These are phyloP conservation scores for Crotalus horridus DNA, from an alignment of 2,113 vertebrate species.

Conservation along the genomic window DNA sequence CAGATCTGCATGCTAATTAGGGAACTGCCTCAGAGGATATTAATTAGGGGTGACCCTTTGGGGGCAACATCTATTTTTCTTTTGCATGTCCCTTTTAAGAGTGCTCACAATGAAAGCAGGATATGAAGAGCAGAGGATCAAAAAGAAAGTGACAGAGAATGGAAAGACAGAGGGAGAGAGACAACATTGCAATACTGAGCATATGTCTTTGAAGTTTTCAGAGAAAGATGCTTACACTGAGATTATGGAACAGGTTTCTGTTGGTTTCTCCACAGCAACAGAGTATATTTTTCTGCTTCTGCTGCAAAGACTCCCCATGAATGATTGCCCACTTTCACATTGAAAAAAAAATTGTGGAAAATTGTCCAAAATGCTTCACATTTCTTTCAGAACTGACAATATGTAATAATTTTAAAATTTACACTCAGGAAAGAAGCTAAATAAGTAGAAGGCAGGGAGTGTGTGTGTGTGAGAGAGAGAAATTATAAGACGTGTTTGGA, in stretches of 20 bases:
- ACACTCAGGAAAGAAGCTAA: neutral
- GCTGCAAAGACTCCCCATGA: neutral
- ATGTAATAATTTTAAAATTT: neutral
- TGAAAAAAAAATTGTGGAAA: neutral
- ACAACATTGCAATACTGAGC: neutral
- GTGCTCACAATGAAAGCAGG: constrained; percentile 48
- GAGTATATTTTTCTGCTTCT: neutral
- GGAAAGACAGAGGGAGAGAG: neutral
- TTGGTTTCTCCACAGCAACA: neutral
- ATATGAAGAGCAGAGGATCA: constrained; percentile 45
- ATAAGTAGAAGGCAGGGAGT: neutral
- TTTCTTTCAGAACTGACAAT: neutral
- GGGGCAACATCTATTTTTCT: constrained; percentile 67
- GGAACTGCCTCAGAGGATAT: constrained; percentile 66
- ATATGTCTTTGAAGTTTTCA: neutral
- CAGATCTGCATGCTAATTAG: constrained; percentile 70
- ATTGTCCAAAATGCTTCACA: neutral
- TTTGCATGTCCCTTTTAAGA: constrained; percentile 58
- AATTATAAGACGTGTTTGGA: neutral
- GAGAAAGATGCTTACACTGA: neutral
- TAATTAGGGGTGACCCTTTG: constrained; percentile 78
- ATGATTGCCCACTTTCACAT: neutral
- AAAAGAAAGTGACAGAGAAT: neutral
- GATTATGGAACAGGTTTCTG: neutral
- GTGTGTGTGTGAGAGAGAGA: neutral